Base-by-base conservation (phyloP, 1,140 invertebrate genomes). In the Zaprionus ghesquierei region DNA sequence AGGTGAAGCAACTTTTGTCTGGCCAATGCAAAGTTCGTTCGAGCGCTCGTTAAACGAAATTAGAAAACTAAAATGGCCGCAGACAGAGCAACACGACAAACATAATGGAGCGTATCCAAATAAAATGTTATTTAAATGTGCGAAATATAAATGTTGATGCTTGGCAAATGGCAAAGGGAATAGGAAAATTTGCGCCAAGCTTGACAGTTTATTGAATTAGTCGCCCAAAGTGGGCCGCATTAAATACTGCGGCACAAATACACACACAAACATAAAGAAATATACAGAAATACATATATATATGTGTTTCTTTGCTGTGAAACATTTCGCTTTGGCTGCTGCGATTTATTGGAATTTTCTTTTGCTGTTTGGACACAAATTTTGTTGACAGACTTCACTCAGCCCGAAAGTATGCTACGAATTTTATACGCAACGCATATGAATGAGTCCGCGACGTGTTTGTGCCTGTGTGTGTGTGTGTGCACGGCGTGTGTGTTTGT, bases 391-490 rank as follows among this genome's bases (percentile, higher is more conserved):
- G 61, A 49, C 38, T 68, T 73, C 18, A 33, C 35, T 53, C 44
- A 61, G 65, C 72, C 68, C 38, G 69, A 77, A 86, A 82, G 79
- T 65, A 76, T 89, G 84, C 79, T 73, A 79, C 55, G 70, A 56
- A 71, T 70, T 55, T 41, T 44, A 27, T 49, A 78, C 62, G 59
- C 31, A 25, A 55, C 65, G 65, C 46, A 79, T 76, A 69, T 69
- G 75, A 74, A 49, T 79, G 63, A 69, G 80, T 49, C 22, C 8
- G 22, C 27, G n/a, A 60, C 58, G 41, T 49, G 41, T 61, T 35
- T 25, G 54, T 44, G 15, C 15, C 46, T 13, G 49, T 65, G n/a
- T 12, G 23, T 23, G 62, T 61, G 50, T 35, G 53, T 56, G 49
- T 50, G 46, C n/a, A 22, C 18, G 27, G 27, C 27, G 55, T 59